These are phyloP conservation scores for Drosophila lacertosa DNA, from an alignment of 1,140 invertebrate genomes.

Conservation along the genomic window DNA sequence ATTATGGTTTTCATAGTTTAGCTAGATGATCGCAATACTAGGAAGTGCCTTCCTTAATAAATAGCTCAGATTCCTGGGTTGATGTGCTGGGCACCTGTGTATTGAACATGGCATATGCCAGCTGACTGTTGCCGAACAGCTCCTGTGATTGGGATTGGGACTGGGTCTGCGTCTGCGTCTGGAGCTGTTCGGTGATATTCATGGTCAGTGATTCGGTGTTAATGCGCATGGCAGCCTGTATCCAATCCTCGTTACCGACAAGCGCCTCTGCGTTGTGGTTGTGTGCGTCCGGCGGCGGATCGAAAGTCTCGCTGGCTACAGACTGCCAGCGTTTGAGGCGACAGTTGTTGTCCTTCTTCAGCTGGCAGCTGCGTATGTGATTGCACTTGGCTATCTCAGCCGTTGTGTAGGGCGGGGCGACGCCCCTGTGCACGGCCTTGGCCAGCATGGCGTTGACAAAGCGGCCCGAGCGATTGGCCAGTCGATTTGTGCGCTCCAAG, in stretches of 20 bases:
- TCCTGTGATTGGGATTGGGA: background rate
- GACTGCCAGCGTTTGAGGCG: conserved; percentile 37
- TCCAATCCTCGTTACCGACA: background rate
- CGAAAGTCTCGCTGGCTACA: background rate
- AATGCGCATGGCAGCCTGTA: background rate
- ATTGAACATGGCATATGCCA: background rate
- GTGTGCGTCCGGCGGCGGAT: too few species aligned
- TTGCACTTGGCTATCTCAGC: background rate
- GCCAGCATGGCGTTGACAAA: conserved; percentile 42
- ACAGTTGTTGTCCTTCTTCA: conserved; percentile 41
- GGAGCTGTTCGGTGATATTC: background rate
- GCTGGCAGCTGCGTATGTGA: background rate
- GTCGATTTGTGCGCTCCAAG: conserved; percentile 13
- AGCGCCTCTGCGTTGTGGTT: background rate
- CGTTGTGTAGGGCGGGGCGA: conserved; percentile 35
- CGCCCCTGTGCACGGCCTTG: conserved; percentile 32
- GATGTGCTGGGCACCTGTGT: too few species aligned
- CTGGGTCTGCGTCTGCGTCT: too few species aligned
- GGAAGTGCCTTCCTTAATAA: too few species aligned
- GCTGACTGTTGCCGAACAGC: background rate
- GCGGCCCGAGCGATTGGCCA: conserved; percentile 27
- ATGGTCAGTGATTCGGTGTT: background rate
- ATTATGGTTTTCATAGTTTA: too few species aligned
- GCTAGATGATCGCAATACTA: too few species aligned
- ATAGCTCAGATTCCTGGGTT: too few species aligned